Evolutionary conservation across 53 echinoderm and acorn worm species (phyloP).

Genomic region (Crossaster papposus): DNA sequence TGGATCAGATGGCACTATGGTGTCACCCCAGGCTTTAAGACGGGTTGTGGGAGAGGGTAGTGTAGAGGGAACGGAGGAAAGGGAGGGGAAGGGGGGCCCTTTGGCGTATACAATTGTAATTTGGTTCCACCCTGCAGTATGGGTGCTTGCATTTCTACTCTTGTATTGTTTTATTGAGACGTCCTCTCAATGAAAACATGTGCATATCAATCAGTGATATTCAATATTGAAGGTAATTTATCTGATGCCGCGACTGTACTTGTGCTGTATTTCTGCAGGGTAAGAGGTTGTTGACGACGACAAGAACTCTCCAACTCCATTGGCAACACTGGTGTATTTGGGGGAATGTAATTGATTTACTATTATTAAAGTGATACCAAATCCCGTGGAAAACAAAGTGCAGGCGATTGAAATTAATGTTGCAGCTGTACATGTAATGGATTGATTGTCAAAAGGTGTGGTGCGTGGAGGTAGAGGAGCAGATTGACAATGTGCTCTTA

Average conservation of each 20-base stretch:
- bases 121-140: conserved; percentile 14
- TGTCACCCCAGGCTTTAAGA: not conserved
- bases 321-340: not conserved
- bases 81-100: not conserved
- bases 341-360: not conserved
- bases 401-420: too few species aligned
- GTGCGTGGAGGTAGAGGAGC: too few species aligned
- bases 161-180: conserved; percentile 32
- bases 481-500: too few species aligned
- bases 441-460: too few species aligned
- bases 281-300: not conserved
- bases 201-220: not conserved
- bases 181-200: not conserved
- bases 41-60: not conserved
- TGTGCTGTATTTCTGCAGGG: not conserved
- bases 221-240: not conserved
- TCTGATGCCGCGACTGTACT: not conserved
- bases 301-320: not conserved
- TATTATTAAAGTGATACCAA: not conserved
- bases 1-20: not conserved
- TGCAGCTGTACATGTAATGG: too few species aligned
- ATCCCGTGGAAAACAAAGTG: not conserved
- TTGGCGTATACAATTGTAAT: conserved; percentile 25
- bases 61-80: not conserved
- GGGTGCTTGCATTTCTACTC: not conserved